Conservation (phyloP, 53 echinoderm and acorn worm species). For the Temnopleurus reevesii region DNA sequence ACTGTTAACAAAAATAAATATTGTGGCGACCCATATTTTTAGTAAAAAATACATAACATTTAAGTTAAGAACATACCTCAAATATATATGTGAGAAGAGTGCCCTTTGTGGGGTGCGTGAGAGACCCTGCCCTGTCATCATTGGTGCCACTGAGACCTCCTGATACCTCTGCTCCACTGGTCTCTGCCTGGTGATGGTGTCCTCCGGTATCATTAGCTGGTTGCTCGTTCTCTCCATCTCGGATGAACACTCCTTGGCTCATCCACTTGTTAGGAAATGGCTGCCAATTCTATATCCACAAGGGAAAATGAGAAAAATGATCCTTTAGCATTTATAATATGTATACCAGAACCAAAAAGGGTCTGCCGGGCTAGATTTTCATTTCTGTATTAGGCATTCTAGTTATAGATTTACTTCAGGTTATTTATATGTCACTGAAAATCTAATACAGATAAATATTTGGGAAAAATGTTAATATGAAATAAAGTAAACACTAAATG, state of each 20-base stretch:
- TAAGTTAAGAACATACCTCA: conserved; percentile 76
- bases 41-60: too few relatives aligned
- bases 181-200: conserved; percentile 6
- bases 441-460: too few relatives aligned
- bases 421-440: too few relatives aligned
- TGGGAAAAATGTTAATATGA: too few relatives aligned
- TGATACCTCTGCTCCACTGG: conserved; percentile 73
- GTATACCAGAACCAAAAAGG: too few relatives aligned
- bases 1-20: too few relatives aligned
- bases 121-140: conserved; percentile 89
- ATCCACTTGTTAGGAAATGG: conserved; percentile 76
- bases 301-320: not conserved
- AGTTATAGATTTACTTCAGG: too few relatives aligned
- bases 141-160: conserved; percentile 69
- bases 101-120: conserved; percentile 87
- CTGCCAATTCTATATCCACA: conserved; percentile 84
- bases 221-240: conserved; percentile 65
- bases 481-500: too few relatives aligned
- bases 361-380: too few relatives aligned
- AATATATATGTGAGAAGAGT: conserved; percentile 88
- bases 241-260: conserved; percentile 69
- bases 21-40: too few relatives aligned
- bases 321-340: not conserved
- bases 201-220: not conserved
- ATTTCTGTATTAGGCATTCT: too few relatives aligned